Evolutionary conservation across 2,797 vertebrate species (phyloP), one percentile per base, ranked within the genome.

Genomic region (Linurgus olivaceus): DNA sequence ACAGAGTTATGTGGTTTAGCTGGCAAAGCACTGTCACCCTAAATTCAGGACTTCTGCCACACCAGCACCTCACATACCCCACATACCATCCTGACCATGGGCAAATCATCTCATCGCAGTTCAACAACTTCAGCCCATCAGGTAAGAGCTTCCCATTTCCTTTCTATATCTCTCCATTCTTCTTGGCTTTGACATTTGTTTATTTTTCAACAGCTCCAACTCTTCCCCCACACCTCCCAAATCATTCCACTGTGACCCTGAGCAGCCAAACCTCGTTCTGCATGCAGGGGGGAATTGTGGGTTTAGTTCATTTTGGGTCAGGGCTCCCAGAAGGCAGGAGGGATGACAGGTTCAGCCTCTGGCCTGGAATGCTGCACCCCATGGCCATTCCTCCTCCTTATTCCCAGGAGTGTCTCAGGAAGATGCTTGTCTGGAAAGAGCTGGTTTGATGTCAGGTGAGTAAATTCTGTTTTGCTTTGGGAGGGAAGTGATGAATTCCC

Each of bases 171-270:
- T 1, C 35, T 26, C 13, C 11, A 18, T 2, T 3, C 26, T 73
- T 81, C 28, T 38, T 37, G 19, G 13, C 29, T 78, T 65, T 87
- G 47, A 29, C 15, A 55, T 29, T 61, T 35, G 35, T 35, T 44
- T 33, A 19, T 82, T 87, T 65, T 75, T 48, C 25, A 65, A 35
- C 6, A 50, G 5, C 12, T 84, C 23, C 31, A 50, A 13, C 3
- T 33, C 28, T 45, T 31, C 5, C 18, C 7, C 10, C 26, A 13
- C 2, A 8, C 6, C 7, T 6, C 13, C 9, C 3, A 9, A 6
- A 6, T 40, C 0, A 0, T 58, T 44, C 19, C 18, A 1, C 42
- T 31, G 26, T 15, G 42, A 18, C 13, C 9, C 5, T 50, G 28
- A 52, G 5, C 21, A 77, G n/a, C 13, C 74, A 86, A 81, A 59